phyloP scores from a whole-genome alignment of 2,797 vertebrate species.

The Rhinogobio ventralis region DNA sequence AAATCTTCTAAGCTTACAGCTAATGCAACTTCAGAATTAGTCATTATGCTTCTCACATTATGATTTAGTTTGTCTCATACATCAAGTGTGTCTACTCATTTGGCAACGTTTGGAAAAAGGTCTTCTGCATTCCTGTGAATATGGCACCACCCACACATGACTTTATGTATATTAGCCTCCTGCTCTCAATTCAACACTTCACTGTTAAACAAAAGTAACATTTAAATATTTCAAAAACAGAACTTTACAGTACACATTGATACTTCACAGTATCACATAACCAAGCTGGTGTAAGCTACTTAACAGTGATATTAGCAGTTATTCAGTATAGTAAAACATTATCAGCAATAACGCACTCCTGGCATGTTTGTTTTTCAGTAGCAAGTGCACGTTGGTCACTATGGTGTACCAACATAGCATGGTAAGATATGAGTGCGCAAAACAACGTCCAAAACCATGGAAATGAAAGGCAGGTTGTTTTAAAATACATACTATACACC shows the following conservation, averaged over 20 bases:
- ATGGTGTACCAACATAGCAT: constrained; percentile 44
- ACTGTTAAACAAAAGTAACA: constrained; percentile 35
- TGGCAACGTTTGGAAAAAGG: constrained; percentile 49
- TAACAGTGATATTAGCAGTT: constrained; percentile 25
- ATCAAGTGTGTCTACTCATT: constrained; percentile 18
- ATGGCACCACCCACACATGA: constrained; percentile 36
- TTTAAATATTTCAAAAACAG: constrained; percentile 43
- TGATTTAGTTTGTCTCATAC: not conserved
- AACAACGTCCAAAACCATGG: constrained; percentile 63
- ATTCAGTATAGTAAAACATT: constrained; percentile 54
- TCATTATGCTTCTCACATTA: not conserved
- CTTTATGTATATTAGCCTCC: constrained; percentile 55
- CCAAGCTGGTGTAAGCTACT: constrained; percentile 23
- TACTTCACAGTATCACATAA: constrained; percentile 51
- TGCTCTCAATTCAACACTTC: constrained; percentile 54
- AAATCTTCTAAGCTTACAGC: constrained; percentile 33
- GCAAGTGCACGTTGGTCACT: constrained; percentile 45
- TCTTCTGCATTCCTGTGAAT: constrained; percentile 35
- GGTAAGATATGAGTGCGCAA: constrained; percentile 63
- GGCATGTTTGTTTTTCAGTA: constrained; percentile 57
- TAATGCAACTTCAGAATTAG: not conserved
- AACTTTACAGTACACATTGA: constrained; percentile 49
- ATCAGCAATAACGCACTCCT: constrained; percentile 55
- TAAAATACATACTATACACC: constrained; percentile 70
- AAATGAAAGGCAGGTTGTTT: constrained; percentile 62